phyloP scores from a whole-genome alignment of 2,113 vertebrate species.

The Todiramphus saurophagus region DNA sequence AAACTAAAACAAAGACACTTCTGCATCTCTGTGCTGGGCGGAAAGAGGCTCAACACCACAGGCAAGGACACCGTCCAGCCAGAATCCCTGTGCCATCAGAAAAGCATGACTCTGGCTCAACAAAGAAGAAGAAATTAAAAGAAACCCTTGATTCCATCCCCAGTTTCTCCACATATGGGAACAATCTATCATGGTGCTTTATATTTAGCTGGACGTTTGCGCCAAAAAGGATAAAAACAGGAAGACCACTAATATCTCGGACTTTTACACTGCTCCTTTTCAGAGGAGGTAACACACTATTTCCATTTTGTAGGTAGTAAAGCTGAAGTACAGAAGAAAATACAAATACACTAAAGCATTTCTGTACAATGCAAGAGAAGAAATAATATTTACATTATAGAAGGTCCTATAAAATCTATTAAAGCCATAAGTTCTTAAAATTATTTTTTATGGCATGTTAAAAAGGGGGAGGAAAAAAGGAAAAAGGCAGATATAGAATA shows the following conservation, averaged over 20 bases:
- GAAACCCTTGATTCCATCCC: background rate
- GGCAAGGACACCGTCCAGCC: background rate
- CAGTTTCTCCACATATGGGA: slow-evolving; percentile 31
- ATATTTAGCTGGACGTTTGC: slow-evolving; percentile 9
- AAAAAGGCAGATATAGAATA: background rate
- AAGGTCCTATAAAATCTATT: background rate
- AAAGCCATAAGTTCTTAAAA: background rate
- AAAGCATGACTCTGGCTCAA: background rate
- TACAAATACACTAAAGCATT: background rate
- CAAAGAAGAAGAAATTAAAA: background rate
- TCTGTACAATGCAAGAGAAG: background rate
- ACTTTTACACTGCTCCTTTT: background rate
- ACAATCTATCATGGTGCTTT: slow-evolving; percentile 18
- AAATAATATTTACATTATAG: background rate
- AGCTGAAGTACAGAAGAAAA: background rate
- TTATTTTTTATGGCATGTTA: background rate
- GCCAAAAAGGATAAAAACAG: slow-evolving; percentile 45
- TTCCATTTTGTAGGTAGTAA: slow-evolving; percentile 8
- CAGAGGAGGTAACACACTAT: background rate
- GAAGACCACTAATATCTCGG: slow-evolving; percentile 24
- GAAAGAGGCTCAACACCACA: background rate
- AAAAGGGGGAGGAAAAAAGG: background rate
- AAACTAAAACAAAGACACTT: background rate
- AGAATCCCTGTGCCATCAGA: background rate
- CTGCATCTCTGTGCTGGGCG: fast-evolving